A percentile compares a stretch with the other conserved stretches of the same genome.
Conservation (phyloP, 2,113 vertebrate species). For the cattle (Bos taurus) region DNA sequence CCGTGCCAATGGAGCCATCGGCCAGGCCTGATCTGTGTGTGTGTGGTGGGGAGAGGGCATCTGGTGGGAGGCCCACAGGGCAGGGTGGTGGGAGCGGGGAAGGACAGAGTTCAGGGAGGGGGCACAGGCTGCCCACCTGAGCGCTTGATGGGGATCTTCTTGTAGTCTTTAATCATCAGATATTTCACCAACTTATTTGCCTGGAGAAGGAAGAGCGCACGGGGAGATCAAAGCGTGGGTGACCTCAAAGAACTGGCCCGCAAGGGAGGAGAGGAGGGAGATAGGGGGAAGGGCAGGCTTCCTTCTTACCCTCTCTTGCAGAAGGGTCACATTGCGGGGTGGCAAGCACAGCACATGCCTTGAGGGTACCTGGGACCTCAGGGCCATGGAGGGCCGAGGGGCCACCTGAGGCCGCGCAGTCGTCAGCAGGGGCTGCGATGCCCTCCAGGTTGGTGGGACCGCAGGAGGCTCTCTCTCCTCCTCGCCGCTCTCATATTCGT, state of each 20-base stretch:
- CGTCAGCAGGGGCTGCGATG: background rate
- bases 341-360: slow-evolving; percentile 55
- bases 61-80: background rate
- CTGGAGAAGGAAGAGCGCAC: slow-evolving; percentile 67
- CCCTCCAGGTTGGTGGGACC: slow-evolving; percentile 29
- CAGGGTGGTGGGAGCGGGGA: background rate
- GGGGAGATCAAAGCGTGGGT: background rate
- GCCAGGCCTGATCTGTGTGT: background rate
- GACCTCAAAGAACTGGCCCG: background rate
- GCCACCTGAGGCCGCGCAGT: background rate
- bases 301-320: slow-evolving; percentile 58
- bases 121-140: slow-evolving; percentile 77
- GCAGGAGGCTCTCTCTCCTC: slow-evolving; percentile 44
- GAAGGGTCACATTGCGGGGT: slow-evolving; percentile 47
- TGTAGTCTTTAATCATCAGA: slow-evolving; percentile 90
- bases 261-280: background rate
- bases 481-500: slow-evolving; percentile 45
- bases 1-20: background rate
- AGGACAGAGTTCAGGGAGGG: background rate
- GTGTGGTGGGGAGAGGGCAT: background rate
- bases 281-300: background rate
- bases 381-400: background rate
- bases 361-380: slow-evolving; percentile 42
- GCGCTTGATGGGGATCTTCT: slow-evolving; percentile 88
- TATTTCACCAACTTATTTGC: slow-evolving; percentile 90